Evolutionary conservation across 2,797 vertebrate species (phyloP).

Genomic region (Chiropotes sagulatus): DNA sequence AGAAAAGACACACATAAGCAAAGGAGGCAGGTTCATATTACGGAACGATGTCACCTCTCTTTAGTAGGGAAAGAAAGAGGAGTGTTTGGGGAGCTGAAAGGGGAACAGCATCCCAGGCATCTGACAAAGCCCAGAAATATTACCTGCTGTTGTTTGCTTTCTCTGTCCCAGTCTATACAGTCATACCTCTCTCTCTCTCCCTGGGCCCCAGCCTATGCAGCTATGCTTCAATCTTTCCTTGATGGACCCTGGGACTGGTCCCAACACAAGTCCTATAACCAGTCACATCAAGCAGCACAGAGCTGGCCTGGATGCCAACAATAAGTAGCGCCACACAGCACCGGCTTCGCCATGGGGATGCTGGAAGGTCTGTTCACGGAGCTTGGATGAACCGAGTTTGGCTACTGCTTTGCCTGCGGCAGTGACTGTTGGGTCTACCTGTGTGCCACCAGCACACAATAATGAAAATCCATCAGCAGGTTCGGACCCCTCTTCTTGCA

Average conservation of each 20-base stretch:
- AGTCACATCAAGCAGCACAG: not conserved
- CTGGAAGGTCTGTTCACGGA: accelerated
- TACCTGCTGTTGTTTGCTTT: not conserved
- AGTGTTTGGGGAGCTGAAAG: not conserved
- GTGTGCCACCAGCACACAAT: not conserved
- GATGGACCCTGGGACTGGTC: not conserved
- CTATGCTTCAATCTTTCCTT: not conserved
- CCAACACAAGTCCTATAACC: not conserved
- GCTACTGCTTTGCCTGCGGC: not conserved
- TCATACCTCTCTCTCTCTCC: not conserved
- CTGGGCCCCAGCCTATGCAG: not conserved
- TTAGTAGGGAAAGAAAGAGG: not conserved
- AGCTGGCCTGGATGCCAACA: not conserved
- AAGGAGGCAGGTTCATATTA: not conserved
- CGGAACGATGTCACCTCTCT: not conserved
- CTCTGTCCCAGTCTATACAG: not conserved
- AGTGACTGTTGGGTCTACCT: not conserved
- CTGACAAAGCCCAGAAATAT: not conserved
- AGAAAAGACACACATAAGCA: not conserved
- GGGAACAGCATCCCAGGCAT: not conserved
- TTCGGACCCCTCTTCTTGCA: not conserved
- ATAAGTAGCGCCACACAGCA: no score
- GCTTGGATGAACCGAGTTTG: no score
- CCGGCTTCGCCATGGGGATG: not conserved
- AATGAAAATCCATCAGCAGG: not conserved